A percentile compares a stretch with the other conserved stretches of the same genome.
Conservation (phyloP, 2,113 vertebrate species). For the Rhodinocichla rosea region DNA sequence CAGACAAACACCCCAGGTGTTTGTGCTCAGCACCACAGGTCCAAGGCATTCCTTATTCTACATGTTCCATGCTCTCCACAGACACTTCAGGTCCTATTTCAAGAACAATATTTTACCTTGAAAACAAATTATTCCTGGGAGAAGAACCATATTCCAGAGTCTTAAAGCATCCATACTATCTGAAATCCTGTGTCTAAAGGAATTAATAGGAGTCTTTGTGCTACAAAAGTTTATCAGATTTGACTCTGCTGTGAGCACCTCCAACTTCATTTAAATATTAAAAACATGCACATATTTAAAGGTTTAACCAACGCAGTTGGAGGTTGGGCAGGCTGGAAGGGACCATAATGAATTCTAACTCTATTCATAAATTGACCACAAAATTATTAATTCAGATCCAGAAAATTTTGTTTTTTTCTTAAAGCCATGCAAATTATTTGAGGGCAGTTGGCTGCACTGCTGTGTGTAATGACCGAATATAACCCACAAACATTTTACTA, state of each 20-base stretch:
- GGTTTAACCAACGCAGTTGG: neutral
- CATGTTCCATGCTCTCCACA: neutral
- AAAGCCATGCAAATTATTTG: neutral
- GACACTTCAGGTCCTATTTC: neutral
- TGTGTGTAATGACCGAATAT: neutral
- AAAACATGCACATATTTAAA: neutral
- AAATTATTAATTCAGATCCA: neutral
- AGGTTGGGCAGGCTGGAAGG: neutral
- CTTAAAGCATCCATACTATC: neutral
- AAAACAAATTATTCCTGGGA: neutral
- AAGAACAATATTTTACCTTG: constrained; percentile 1
- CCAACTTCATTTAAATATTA: neutral
- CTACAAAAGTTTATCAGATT: neutral
- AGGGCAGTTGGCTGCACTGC: neutral
- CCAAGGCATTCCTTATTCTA: neutral
- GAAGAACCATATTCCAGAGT: neutral
- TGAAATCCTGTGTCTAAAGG: neutral
- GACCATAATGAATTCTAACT: neutral
- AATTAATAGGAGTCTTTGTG: neutral
- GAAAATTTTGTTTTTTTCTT: neutral
- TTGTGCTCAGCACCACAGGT: neutral
- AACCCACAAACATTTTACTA: neutral
- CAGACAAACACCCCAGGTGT: neutral
- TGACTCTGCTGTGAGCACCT: neutral
- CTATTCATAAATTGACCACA: neutral